Evolutionary conservation across 2,113 vertebrate genomes (phyloP).

Genomic region (Lethenteron reissneri): DNA sequence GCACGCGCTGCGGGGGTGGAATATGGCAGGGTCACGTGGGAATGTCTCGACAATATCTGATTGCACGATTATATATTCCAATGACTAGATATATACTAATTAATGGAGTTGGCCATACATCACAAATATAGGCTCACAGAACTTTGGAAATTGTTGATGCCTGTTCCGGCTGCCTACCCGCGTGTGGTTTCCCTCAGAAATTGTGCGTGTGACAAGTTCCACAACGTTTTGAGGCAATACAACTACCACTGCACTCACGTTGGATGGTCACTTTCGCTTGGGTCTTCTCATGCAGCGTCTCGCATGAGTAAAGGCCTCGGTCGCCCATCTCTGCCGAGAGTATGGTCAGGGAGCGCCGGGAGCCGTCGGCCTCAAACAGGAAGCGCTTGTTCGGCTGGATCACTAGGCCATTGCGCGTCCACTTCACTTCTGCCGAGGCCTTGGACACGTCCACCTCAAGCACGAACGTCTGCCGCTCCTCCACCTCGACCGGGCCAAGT

Average conservation of each 20-base stretch:
- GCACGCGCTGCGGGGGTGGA: background rate
- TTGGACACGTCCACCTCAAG: conserved; percentile 58
- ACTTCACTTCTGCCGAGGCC: conserved; percentile 38
- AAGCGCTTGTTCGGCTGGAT: conserved; percentile 34
- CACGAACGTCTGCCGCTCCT: conserved; percentile 40
- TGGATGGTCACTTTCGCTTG: conserved; percentile 74
- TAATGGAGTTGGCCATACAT: too few relatives aligned
- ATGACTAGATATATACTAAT: too few relatives aligned
- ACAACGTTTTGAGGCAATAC: background rate
- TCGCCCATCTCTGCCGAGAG: conserved; percentile 38
- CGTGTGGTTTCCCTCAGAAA: too few relatives aligned
- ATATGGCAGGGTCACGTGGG: background rate
- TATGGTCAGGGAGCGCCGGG: conserved; percentile 40
- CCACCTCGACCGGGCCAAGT: conserved; percentile 39
- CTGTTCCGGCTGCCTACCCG: too few relatives aligned
- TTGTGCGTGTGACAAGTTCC: background rate
- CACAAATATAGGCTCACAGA: too few relatives aligned
- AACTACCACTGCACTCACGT: conserved; percentile 32
- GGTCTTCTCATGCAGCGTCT: conserved; percentile 77
- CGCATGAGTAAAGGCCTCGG: conserved; percentile 65
- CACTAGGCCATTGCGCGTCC: conserved; percentile 57
- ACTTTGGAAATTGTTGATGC: too few relatives aligned
- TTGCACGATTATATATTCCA: too few relatives aligned
- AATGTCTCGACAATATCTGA: too few relatives aligned
- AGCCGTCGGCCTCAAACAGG: conserved; percentile 32